Conservation (phyloP, 2,797 vertebrate species). For the Glyptemys insculpta region DNA sequence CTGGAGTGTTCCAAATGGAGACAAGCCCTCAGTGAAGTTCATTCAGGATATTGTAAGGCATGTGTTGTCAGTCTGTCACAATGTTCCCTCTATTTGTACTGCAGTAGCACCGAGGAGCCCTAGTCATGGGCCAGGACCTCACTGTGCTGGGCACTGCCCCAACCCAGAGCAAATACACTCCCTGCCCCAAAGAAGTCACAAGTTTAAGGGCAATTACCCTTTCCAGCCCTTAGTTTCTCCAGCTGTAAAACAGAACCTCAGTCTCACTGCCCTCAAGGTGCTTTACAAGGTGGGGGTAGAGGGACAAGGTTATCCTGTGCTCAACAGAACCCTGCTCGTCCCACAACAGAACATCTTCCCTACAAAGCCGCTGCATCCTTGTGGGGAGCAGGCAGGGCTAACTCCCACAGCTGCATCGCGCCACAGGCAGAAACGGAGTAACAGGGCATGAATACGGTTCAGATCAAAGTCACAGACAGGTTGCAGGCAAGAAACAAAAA, state of each 20-base stretch:
- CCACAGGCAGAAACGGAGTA: no score
- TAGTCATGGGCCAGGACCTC: not conserved
- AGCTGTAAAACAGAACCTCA: not conserved
- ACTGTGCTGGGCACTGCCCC: not conserved
- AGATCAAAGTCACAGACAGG: not conserved
- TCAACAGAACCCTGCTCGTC: not conserved
- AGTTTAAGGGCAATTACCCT: not conserved
- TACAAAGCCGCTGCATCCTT: not conserved
- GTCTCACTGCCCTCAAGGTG: not conserved
- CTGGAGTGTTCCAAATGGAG: no score
- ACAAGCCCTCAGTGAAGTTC: not conserved
- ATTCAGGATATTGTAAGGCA: not conserved
- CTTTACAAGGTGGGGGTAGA: no score
- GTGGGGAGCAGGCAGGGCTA: not conserved
- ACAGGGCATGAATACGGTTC: no score
- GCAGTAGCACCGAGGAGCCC: not conserved
- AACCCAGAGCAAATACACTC: not conserved
- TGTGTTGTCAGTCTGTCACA: not conserved
- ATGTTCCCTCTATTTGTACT: rapidly evolving
- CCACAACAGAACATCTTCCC: no score
- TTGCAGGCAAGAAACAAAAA: no score
- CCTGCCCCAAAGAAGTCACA: not conserved
- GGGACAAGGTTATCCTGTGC: not conserved
- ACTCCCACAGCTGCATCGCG: not conserved
- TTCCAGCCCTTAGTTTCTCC: no score